Evolutionary conservation across 1,140 invertebrate species (phyloP).

Genomic region (Drosophila pseudoobscura): DNA sequence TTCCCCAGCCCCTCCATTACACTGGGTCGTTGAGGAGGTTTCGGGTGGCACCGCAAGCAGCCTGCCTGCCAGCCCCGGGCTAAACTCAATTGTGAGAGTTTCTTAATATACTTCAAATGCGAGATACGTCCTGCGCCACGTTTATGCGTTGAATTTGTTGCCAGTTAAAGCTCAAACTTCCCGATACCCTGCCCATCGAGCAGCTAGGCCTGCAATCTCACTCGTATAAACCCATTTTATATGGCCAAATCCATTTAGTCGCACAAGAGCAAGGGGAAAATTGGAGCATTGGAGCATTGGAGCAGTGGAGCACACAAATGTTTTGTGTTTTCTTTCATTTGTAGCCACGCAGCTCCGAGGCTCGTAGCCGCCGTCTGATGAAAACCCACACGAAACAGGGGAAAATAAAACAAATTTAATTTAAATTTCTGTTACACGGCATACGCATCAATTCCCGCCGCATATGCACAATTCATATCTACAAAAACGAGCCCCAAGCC

Average conservation of each 20-base stretch:
- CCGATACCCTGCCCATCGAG: neutral
- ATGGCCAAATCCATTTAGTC: constrained; percentile 2
- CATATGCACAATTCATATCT: constrained; percentile 61
- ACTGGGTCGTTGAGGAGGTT: neutral
- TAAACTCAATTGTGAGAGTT: constrained; percentile 46
- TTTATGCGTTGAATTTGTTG: constrained; percentile 4
- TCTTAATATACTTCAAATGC: constrained; percentile 37
- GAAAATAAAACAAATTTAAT: constrained; percentile 68
- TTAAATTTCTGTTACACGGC: constrained; percentile 66
- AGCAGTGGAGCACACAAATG: constrained; percentile 21
- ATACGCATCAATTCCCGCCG: constrained; percentile 54
- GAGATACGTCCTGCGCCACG: constrained; percentile 30
- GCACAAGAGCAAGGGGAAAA: neutral
- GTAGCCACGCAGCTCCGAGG: neutral
- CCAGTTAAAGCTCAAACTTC: constrained; percentile 9
- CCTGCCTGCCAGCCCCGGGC: constrained; percentile 1
- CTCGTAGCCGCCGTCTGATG: constrained; percentile 2
- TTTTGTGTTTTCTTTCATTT: constrained; percentile 17
- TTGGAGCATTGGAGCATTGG: constrained; percentile 6
- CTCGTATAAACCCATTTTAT: constrained; percentile 17
- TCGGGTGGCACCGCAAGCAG: constrained; percentile 40
- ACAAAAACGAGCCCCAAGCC: constrained; percentile 6
- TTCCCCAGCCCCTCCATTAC: constrained; percentile 1
- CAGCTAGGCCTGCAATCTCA: too few relatives aligned
- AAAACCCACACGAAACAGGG: constrained; percentile 32